Conservation (phyloP, 2,797 vertebrate genomes). For the Gymnothorax reevesii region DNA sequence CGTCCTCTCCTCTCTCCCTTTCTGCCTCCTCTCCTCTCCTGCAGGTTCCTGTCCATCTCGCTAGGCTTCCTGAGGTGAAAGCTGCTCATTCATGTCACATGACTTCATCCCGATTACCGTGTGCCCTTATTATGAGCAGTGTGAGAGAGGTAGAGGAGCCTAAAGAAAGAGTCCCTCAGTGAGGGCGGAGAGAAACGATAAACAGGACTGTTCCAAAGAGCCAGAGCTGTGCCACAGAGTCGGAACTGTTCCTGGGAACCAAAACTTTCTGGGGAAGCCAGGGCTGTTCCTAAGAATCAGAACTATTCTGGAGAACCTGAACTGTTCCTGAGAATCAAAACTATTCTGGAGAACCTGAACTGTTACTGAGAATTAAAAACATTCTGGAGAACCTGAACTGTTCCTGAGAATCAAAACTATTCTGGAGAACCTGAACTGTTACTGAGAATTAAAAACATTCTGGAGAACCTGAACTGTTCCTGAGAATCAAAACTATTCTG, state of each 20-base stretch:
- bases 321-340: background rate
- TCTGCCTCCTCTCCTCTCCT: background rate
- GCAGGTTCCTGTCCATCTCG: conserved; percentile 17
- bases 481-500: no score
- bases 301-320: background rate
- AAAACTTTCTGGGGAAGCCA: background rate
- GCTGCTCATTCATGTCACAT: conserved; percentile 29
- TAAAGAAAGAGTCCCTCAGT: background rate
- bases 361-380: background rate
- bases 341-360: background rate
- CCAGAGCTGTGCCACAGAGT: background rate
- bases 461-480: no score
- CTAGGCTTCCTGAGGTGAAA: conserved; percentile 19
- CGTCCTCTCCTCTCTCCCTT: background rate
- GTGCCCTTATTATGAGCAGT: background rate
- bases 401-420: background rate
- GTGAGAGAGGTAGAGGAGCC: background rate
- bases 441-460: no score
- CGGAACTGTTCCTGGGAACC: background rate
- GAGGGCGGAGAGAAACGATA: background rate
- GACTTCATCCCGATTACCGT: conserved; percentile 5
- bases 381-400: background rate
- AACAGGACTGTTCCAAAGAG: background rate
- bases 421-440: background rate
- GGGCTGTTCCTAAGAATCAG: background rate